These are phyloP conservation scores for Coelopa frigida DNA, from an alignment of 1,140 invertebrate genomes.

Conservation along the genomic window DNA sequence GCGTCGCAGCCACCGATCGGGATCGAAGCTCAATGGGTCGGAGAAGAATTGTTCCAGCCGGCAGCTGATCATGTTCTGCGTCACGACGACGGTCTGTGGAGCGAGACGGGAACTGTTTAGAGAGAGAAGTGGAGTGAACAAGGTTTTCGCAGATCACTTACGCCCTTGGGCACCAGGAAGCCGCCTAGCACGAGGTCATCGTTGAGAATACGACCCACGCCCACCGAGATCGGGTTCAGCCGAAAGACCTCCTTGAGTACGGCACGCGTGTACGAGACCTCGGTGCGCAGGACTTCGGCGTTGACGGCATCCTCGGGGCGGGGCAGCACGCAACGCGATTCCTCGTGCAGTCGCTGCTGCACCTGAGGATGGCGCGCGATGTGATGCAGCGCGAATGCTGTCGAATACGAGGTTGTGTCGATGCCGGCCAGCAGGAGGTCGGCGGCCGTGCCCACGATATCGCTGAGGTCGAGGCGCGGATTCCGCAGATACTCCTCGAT, in stretches of 20 bases:
- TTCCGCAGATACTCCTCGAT: constrained; percentile 61
- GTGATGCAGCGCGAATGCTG: constrained; percentile 74
- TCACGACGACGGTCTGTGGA: constrained; percentile 75
- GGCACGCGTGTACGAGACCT: constrained; percentile 66
- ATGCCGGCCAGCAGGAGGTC: constrained; percentile 80
- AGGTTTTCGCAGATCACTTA: constrained; percentile 51
- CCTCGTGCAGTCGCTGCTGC: constrained; percentile 66
- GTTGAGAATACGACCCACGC: constrained; percentile 69
- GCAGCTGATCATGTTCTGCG: constrained; percentile 77
- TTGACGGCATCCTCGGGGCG: constrained; percentile 50
- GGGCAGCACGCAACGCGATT: constrained; percentile 54
- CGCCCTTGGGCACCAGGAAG: constrained; percentile 76
- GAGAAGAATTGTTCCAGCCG: constrained; percentile 63
- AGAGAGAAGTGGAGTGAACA: too few relatives aligned
- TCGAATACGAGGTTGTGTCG: constrained; percentile 78
- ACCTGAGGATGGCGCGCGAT: constrained; percentile 61
- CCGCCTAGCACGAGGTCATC: constrained; percentile 70
- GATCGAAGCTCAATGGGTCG: constrained; percentile 60
- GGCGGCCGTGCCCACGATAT: constrained; percentile 71
- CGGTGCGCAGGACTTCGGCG: constrained; percentile 49
- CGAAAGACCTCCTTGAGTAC: constrained; percentile 78
- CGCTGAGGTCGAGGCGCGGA: constrained; percentile 62
- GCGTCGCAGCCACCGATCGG: constrained; percentile 66
- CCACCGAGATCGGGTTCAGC: constrained; percentile 75
- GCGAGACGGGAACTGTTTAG: constrained; percentile 1